Conservation (phyloP, 2,888 invertebrate genomes). For the Chironomus tentans region DNA sequence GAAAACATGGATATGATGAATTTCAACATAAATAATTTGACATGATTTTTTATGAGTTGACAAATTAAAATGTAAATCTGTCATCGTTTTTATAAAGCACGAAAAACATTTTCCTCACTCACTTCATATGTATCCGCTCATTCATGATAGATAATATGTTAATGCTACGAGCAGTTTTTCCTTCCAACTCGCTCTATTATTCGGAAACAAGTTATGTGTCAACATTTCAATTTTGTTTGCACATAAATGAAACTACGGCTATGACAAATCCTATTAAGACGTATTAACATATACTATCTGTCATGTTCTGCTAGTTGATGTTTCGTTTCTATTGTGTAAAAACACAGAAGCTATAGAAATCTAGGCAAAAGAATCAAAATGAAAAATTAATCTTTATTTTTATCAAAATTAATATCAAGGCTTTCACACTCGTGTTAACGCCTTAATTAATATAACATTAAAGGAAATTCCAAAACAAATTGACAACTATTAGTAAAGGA, state of each 20-base stretch:
- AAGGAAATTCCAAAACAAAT: neutral
- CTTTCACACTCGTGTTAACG: too few species aligned
- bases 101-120: too few species aligned
- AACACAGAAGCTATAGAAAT: too few species aligned
- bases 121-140: neutral
- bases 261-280: neutral
- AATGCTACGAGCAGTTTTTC: neutral
- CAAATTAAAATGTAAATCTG: conserved; percentile 7
- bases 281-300: neutral
- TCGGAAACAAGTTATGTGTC: neutral
- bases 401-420: neutral
- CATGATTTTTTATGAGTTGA: conserved; percentile 4
- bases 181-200: neutral
- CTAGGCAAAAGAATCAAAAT: too few species aligned
- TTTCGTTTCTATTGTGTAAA: too few species aligned
- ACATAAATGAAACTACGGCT: neutral
- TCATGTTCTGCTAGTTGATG: neutral
- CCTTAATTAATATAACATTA: neutral
- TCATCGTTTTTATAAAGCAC: conserved; percentile 3
- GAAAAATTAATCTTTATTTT: too few species aligned
- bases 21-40: conserved; percentile 9
- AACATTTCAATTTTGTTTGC: neutral
- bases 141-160: neutral
- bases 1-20: neutral
- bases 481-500: too few species aligned